A percentile compares a stretch with the other conserved stretches of the same genome.
Evolutionary conservation across 2,113 vertebrate species (phyloP).

Genomic region (Platanista minor): DNA sequence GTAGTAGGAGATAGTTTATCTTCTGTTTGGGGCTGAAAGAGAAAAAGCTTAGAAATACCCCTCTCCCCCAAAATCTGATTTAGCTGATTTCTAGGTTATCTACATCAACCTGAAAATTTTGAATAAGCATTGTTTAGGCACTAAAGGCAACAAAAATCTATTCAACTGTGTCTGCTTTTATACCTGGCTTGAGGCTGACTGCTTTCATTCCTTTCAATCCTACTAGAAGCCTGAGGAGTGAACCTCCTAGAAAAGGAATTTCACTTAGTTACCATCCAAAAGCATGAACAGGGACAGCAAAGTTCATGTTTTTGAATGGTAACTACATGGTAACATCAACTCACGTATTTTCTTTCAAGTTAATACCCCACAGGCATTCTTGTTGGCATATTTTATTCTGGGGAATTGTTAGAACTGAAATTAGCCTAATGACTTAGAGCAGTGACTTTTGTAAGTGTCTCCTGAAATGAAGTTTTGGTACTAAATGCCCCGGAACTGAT

Average conservation of each 20-base stretch:
- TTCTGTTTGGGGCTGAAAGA: not conserved
- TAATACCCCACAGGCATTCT: not conserved
- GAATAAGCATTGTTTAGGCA: not conserved
- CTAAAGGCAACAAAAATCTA: not conserved
- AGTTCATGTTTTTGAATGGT: not conserved
- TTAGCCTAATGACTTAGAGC: not conserved
- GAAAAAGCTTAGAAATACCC: not conserved
- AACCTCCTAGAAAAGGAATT: not conserved
- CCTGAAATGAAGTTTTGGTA: not conserved
- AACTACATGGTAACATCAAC: not conserved
- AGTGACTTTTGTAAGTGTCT: not conserved
- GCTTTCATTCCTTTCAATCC: not conserved
- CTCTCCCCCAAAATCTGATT: not conserved
- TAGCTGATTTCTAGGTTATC: slow-evolving; percentile 1
- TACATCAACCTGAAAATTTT: slow-evolving; percentile 19
- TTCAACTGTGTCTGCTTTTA: not conserved
- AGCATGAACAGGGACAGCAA: not conserved
- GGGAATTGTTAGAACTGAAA: not conserved
- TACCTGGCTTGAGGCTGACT: not conserved
- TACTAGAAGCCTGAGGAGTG: not conserved
- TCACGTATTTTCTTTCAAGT: slow-evolving; percentile 19
- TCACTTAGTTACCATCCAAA: slow-evolving; percentile 2
- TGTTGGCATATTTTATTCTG: slow-evolving; percentile 18
- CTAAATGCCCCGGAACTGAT: not conserved
- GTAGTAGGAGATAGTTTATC: slow-evolving; percentile 39